Percentiles rank a stretch among this genome's conserved stretches.
Conservation (phyloP, 2,797 vertebrate genomes). For the Neoniphon sammara region DNA sequence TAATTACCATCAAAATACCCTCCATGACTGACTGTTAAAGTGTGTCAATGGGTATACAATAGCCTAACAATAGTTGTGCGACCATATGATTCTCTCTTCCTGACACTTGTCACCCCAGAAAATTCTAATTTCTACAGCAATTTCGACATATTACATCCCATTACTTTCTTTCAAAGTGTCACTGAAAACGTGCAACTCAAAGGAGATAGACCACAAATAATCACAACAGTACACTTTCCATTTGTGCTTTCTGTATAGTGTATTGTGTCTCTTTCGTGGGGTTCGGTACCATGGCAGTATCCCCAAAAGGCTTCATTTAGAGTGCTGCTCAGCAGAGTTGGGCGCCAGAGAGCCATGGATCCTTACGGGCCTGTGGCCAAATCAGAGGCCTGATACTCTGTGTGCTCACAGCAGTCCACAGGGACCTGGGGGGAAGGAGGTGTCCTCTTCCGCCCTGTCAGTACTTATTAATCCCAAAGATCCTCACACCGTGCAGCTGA, state of each 20-base stretch:
- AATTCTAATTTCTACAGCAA: slow-evolving; percentile 35
- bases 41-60: slow-evolving; percentile 42
- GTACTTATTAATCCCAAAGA: slow-evolving; percentile 99
- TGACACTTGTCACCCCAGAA: slow-evolving; percentile 22
- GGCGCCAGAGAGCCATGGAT: slow-evolving; percentile 45
- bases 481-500: slow-evolving; percentile 95
- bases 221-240: slow-evolving; percentile 39
- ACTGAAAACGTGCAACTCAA: slow-evolving; percentile 10
- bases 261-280: slow-evolving; percentile 38
- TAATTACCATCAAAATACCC: slow-evolving; percentile 58
- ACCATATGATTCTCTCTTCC: slow-evolving; percentile 15
- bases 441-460: slow-evolving; percentile 78
- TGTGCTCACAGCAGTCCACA: slow-evolving; percentile 50
- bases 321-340: slow-evolving; percentile 48
- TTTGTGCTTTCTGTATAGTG: slow-evolving; percentile 46
- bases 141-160: slow-evolving; percentile 8
- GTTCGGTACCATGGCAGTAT: slow-evolving; percentile 63
- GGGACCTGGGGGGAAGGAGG: slow-evolving; percentile 44
- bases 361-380: slow-evolving; percentile 54
- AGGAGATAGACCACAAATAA: slow-evolving; percentile 23
- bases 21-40: slow-evolving; percentile 25
- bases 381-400: slow-evolving; percentile 50
- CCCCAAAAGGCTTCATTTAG: slow-evolving; percentile 62
- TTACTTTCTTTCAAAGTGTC: slow-evolving; percentile 34
- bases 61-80: slow-evolving; percentile 36